Base-by-base conservation (phyloP, 2,797 vertebrate genomes). In the Netta rufina region DNA sequence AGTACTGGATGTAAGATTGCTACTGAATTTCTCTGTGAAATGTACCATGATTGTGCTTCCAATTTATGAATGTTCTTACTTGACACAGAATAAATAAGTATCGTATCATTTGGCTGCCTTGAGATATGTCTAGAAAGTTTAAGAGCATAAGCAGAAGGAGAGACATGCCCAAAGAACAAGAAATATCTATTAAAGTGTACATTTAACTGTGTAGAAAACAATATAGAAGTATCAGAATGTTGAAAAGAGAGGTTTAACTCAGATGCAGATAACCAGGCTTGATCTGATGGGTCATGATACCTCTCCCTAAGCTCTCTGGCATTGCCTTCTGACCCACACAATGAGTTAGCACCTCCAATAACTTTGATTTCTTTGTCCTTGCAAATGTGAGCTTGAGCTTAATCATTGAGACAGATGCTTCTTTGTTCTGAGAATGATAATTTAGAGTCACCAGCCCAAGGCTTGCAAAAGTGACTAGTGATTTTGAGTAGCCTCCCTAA, bases 1-100 rank as follows among this genome's bases (percentile, higher is more conserved):
- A 66, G 32, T 43, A 71, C 25, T 73, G 64, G 65, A 89, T 87
- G 70, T 74, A 83, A 89, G 32, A 70, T 38, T 93, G 70, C 57
- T 74, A 9, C 76, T 56, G 58, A 95, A 91, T 87, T 89, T 93
- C 57, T 87, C 54, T 92, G 81, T 90, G 91, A 93, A 93, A 89
- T 80, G 41, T 77, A 80, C 36, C 13, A 2, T 67, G 73, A 64
- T 18, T 77, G 30, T 62, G 61, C 80, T 95, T 91, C 71, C 51
- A 87, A 43, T 83, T 93, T 83, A 79, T 69, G 39, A 70, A 89
- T 84, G 53, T 53, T 85, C 36, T 77, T 39, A 28, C n/a, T 76
- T 92, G 69, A 70, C 39, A 58, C 25, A 64, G 79, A 30, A 84
- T 51, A 92, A 94, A 92, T 76, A 39, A 69, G n/a, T 65, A 71